phyloP scores from a whole-genome alignment of 1,140 invertebrate genomes.

The Armadillidium nasatum region DNA sequence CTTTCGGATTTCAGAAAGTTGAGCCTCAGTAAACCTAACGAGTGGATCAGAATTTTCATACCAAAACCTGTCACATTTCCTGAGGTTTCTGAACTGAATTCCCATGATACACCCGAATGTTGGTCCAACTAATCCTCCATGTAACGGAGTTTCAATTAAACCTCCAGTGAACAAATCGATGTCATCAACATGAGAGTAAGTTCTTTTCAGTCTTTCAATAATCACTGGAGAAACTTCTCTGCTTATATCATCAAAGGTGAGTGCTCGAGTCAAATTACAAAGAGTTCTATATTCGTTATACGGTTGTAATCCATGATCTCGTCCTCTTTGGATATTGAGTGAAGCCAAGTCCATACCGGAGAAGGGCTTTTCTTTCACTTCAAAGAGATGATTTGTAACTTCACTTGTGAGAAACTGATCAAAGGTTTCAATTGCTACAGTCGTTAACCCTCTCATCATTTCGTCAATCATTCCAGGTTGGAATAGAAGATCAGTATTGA shows the following conservation, averaged over 20 bases:
- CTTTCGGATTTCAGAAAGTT: slow-evolving; percentile 89
- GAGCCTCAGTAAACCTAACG: slow-evolving; percentile 59
- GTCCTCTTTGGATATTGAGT: slow-evolving; percentile 75
- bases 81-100: slow-evolving; percentile 58
- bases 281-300: slow-evolving; percentile 59
- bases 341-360: slow-evolving; percentile 81
- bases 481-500: slow-evolving; percentile 57
- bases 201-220: slow-evolving; percentile 50
- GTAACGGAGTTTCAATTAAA: slow-evolving; percentile 54
- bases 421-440: slow-evolving; percentile 56
- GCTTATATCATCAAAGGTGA: slow-evolving; percentile 70
- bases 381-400: slow-evolving; percentile 58
- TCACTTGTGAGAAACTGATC: slow-evolving; percentile 55
- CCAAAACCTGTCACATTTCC: slow-evolving; percentile 90
- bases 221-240: slow-evolving; percentile 53
- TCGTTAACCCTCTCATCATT: slow-evolving; percentile 55
- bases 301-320: slow-evolving; percentile 61
- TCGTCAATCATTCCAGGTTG: slow-evolving; percentile 52
- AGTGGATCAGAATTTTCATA: slow-evolving; percentile 56
- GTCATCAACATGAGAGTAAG: slow-evolving; percentile 56
- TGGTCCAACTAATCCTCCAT: slow-evolving; percentile 56
- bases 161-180: slow-evolving; percentile 54
- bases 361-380: slow-evolving; percentile 52
- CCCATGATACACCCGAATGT: slow-evolving; percentile 59
- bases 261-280: slow-evolving; percentile 59